Evolutionary conservation across 2,888 invertebrate genomes (phyloP).

Genomic region (Linyphia triangularis): DNA sequence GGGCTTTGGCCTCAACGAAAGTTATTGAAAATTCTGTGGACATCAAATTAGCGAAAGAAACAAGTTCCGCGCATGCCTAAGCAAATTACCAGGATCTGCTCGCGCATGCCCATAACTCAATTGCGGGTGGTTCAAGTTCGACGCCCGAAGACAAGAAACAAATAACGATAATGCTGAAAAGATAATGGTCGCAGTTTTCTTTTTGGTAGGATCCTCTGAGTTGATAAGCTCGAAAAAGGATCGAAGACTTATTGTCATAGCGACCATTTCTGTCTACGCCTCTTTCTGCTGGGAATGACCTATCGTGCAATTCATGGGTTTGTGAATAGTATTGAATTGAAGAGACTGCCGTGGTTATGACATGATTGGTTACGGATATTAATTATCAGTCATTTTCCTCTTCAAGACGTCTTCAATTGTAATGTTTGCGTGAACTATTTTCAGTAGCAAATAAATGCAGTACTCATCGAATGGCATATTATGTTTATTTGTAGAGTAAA

Average conservation of each 20-base stretch:
- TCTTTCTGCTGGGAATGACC: constrained; percentile 12
- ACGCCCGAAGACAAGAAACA: constrained; percentile 63
- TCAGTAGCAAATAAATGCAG: not conserved
- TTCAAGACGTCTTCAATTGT: not conserved
- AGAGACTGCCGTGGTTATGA: not conserved
- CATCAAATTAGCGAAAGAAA: constrained; percentile 26
- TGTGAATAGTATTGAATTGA: not conserved
- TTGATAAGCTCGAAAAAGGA: constrained; percentile 10
- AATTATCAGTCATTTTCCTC: constrained; percentile 30
- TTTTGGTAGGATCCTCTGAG: constrained; percentile 12
- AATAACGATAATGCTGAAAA: constrained; percentile 51
- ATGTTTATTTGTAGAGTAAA: constrained; percentile 12
- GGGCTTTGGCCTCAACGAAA: constrained; percentile 43
- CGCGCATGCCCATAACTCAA: constrained; percentile 21
- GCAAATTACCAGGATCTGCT: not conserved
- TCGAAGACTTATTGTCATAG: constrained; percentile 37
- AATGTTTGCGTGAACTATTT: constrained; percentile 21
- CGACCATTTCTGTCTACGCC: constrained; percentile 5
- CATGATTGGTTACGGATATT: not conserved
- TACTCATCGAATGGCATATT: constrained; percentile 8
- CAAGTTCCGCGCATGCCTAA: not conserved
- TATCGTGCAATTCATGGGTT: not conserved
- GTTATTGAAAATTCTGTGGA: constrained; percentile 18
- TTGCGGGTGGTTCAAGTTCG: constrained; percentile 54
- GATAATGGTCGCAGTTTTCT: constrained; percentile 53